A percentile compares a stretch with the other conserved stretches of the same genome.
These are phyloP conservation scores for Tetrapedia diversipes DNA, from an alignment of 2,888 invertebrate species.

Conservation along the genomic window DNA sequence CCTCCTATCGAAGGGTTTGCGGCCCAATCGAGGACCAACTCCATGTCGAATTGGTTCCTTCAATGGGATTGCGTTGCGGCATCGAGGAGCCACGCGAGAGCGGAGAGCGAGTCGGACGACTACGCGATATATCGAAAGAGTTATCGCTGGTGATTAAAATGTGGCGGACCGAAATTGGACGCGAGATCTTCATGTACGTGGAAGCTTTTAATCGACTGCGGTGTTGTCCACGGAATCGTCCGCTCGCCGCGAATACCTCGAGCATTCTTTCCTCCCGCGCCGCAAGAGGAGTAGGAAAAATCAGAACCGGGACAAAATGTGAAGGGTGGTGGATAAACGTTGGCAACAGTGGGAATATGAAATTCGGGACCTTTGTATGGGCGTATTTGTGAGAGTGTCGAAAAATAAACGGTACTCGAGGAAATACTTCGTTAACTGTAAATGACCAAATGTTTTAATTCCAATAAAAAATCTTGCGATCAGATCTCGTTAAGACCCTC, in stretches of 20 bases:
- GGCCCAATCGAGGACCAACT: slow-evolving; percentile 36
- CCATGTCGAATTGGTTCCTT: slow-evolving; percentile 59
- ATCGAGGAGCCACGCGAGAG: slow-evolving; percentile 4
- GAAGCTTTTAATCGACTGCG: slow-evolving; percentile 48
- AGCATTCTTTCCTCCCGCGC: not conserved
- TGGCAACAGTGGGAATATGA: too few species aligned
- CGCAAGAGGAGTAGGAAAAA: too few species aligned
- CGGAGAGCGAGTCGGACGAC: not conserved
- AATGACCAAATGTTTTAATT: too few species aligned
- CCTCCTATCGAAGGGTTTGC: slow-evolving; percentile 2
- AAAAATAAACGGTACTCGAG: too few species aligned
- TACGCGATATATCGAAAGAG: slow-evolving; percentile 47
- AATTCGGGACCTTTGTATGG: too few species aligned
- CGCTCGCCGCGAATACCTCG: not conserved
- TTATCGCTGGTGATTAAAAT: slow-evolving; percentile 70
- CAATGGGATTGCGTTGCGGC: slow-evolving; percentile 50
- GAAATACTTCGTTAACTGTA: too few species aligned
- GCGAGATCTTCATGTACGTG: slow-evolving; percentile 48
- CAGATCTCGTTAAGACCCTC: too few species aligned
- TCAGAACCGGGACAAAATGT: too few species aligned
- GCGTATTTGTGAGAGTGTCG: too few species aligned
- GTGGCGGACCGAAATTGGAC: slow-evolving; percentile 54
- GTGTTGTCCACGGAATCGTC: slow-evolving; percentile 33
- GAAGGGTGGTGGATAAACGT: too few species aligned
- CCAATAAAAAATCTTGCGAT: too few species aligned